phyloP scores from a whole-genome alignment of 1,140 invertebrate genomes.

The Tenebrio molitor region DNA sequence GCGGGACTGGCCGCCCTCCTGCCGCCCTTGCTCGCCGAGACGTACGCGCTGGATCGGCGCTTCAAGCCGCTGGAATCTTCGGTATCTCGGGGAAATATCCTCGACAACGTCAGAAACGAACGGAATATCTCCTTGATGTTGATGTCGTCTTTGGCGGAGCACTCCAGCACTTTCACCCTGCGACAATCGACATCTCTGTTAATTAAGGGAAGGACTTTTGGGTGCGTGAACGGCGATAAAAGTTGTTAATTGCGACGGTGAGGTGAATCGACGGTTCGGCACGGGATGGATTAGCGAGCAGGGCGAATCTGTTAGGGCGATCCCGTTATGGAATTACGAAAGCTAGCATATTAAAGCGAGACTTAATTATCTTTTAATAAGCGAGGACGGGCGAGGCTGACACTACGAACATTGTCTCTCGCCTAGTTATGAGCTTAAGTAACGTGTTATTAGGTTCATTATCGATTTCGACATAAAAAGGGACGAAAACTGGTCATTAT shows the following conservation, averaged over 20 bases:
- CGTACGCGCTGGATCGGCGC: conserved; percentile 81
- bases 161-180: conserved; percentile 84
- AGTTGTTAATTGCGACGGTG: not conserved
- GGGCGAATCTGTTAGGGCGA: not conserved
- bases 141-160: conserved; percentile 84
- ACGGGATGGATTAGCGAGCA: not conserved
- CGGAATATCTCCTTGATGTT: conserved; percentile 85
- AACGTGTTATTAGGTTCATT: not conserved
- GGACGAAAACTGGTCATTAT: not conserved
- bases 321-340: not conserved
- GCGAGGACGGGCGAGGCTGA: not conserved
- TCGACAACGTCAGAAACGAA: conserved; percentile 78
- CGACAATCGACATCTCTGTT: conserved; percentile 46
- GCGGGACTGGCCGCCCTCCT: conserved; percentile 63
- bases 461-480: not conserved
- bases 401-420: not conserved
- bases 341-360: not conserved
- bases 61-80: conserved; percentile 76
- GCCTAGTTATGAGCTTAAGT: not conserved
- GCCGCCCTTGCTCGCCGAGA: conserved; percentile 72
- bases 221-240: no score
- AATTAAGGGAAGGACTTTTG: no score
- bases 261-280: not conserved
- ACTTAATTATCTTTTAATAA: conserved; percentile 8
- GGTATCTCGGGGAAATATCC: conserved; percentile 72